Base-by-base conservation (phyloP, 2,888 invertebrate genomes). In the Lycia hirtaria region DNA sequence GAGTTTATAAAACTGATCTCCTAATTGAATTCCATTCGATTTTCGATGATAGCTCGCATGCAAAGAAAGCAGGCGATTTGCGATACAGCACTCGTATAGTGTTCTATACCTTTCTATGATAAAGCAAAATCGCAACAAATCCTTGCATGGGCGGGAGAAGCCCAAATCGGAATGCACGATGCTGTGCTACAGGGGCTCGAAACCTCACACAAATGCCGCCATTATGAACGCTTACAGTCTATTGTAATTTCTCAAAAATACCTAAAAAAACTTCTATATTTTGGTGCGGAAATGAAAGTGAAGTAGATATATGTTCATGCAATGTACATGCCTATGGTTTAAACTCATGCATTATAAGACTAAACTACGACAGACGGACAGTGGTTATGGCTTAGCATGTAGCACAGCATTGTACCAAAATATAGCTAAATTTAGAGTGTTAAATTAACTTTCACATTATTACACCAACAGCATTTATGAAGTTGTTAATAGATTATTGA, bases 81-180 rank as follows among this genome's bases (percentile, higher is more conserved):
- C 32, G 14, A 32, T 32, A 14, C 32, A 32, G 14, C 32, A n/a
- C n/a, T n/a, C n/a, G n/a, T n/a, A n/a, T n/a, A n/a, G n/a, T n/a
- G n/a, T n/a, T n/a, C n/a, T n/a, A n/a, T n/a, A n/a, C n/a, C 12
- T n/a, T 38, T 12, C 38, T 35, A 9, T 48, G 10, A 10, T 6
- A 7, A 41, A 47, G 38, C 26, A 15, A 38, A 19, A 24, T 19
- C 17, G 9, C 26, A 19, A 33, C 10, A 41, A 26, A 41, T 41
- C 26, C 12, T 41, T 15, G 10, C 17, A 41, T 40, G 56, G 62
- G 56, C 59, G 33, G 33, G 28, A 33, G 22, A 40, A 75, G 75
- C 73, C 76, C 79, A 81, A 85, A 88, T 90, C 90, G 90, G 90
- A 91, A 91, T 90, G 89, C 87, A 90, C 90, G 88, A 87, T 89